Evolutionary conservation across 2,888 invertebrate species (phyloP).

Genomic region (Ophion ventricosus): DNA sequence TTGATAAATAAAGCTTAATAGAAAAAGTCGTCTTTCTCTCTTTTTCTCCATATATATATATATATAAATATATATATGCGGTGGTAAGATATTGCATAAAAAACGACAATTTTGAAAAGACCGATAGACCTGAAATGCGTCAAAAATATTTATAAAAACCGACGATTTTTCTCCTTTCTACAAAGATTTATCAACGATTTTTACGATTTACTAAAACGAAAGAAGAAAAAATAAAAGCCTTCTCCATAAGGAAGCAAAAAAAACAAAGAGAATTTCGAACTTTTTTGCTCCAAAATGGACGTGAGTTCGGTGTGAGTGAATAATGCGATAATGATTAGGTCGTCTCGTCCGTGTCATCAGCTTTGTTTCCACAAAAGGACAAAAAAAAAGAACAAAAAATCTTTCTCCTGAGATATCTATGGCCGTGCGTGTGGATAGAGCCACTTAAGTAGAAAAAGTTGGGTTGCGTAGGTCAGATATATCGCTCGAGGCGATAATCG

Average conservation of each 20-base stretch:
- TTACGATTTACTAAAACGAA: background rate
- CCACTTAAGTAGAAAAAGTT: slow-evolving; percentile 7
- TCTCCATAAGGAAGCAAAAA: background rate
- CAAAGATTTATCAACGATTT: background rate
- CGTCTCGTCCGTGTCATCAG: background rate
- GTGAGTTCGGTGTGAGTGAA: background rate
- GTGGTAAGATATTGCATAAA: background rate
- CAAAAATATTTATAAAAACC: background rate
- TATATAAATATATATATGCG: too few species aligned
- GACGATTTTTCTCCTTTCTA: background rate
- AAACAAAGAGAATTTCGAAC: background rate
- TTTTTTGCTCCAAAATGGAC: background rate
- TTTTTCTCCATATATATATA: too few species aligned
- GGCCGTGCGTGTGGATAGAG: background rate
- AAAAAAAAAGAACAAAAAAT: background rate
- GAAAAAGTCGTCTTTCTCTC: too few species aligned
- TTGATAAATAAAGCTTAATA: background rate
- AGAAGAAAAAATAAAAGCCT: background rate
- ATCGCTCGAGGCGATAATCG: slow-evolving; percentile 24
- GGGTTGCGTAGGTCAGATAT: slow-evolving; percentile 18
- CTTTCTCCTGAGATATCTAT: background rate
- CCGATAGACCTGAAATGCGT: background rate
- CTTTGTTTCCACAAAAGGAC: background rate
- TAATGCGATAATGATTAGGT: background rate
- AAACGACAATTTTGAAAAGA: background rate